Evolutionary conservation across 2,888 invertebrate species (phyloP).

Genomic region (Diarsia brunnea): DNA sequence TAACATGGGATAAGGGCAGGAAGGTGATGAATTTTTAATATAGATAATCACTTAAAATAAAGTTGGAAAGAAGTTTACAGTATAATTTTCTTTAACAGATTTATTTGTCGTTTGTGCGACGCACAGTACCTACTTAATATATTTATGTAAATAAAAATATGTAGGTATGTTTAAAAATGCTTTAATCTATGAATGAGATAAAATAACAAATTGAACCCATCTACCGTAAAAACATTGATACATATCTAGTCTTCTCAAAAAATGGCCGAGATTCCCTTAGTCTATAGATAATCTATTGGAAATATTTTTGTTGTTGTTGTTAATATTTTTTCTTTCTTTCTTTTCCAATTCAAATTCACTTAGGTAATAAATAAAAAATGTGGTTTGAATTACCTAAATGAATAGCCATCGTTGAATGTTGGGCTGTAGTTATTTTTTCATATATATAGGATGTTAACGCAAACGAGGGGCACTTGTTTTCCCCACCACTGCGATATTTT

Average conservation of each 20-base stretch:
- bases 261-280: slow-evolving; percentile 29
- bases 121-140: neutral
- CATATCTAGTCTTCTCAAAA: slow-evolving; percentile 26
- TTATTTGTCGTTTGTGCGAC: neutral
- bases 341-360: slow-evolving; percentile 42
- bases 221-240: slow-evolving; percentile 39
- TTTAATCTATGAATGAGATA: neutral
- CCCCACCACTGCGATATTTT: too few relatives aligned
- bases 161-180: neutral
- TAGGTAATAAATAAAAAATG: slow-evolving; percentile 43
- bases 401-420: neutral
- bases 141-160: neutral
- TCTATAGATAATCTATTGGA: slow-evolving; percentile 57
- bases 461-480: too few relatives aligned
- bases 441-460: too few relatives aligned
- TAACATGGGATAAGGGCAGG: too few relatives aligned
- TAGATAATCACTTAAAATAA: neutral
- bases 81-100: slow-evolving; percentile 12
- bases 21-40: neutral
- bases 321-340: too few relatives aligned
- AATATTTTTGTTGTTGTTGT: too few relatives aligned
- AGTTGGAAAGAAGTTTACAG: neutral
- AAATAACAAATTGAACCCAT: slow-evolving; percentile 41
- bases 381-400: slow-evolving; percentile 23
- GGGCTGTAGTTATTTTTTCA: neutral